phyloP scores from a whole-genome alignment of 2,888 invertebrate genomes.

The Hyalella azteca region DNA sequence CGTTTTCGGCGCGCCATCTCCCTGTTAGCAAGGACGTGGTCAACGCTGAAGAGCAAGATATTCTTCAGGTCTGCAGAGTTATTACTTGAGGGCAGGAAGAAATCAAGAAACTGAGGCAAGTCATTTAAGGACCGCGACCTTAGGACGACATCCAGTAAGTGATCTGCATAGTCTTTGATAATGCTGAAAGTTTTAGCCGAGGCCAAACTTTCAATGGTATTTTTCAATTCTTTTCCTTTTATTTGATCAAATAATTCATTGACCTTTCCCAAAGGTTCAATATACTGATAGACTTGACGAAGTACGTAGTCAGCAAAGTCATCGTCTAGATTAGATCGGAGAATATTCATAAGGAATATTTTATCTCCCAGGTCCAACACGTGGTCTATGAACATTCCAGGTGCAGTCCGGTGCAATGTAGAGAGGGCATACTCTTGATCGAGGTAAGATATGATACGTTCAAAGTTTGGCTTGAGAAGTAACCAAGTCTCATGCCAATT shows the following conservation, averaged over 20 bases:
- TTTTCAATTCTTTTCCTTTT: conserved; percentile 12
- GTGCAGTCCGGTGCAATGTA: conserved; percentile 35
- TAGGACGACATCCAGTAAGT: background rate
- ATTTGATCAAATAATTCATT: conserved; percentile 29
- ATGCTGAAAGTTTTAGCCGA: background rate
- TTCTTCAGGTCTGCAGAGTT: background rate
- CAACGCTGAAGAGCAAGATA: background rate
- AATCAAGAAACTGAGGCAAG: background rate
- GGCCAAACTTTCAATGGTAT: conserved; percentile 28
- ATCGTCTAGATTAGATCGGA: conserved; percentile 46
- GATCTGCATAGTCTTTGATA: background rate
- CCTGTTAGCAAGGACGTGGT: background rate
- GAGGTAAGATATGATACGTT: conserved; percentile 41
- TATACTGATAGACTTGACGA: conserved; percentile 36
- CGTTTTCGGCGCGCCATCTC: background rate
- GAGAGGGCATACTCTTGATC: conserved; percentile 40
- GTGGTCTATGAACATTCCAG: conserved; percentile 39
- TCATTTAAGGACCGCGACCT: background rate
- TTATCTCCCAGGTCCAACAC: conserved; percentile 43
- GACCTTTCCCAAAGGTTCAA: conserved; percentile 41
- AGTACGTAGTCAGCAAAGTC: conserved; percentile 44
- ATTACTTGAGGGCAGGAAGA: background rate
- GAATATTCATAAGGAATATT: conserved; percentile 41
- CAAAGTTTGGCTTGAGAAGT: conserved; percentile 41
- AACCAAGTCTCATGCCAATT: conserved; percentile 34